A percentile compares a stretch with the other conserved stretches of the same genome.
phyloP scores from a whole-genome alignment of 2,888 invertebrate genomes.

The Elmis aenea region DNA sequence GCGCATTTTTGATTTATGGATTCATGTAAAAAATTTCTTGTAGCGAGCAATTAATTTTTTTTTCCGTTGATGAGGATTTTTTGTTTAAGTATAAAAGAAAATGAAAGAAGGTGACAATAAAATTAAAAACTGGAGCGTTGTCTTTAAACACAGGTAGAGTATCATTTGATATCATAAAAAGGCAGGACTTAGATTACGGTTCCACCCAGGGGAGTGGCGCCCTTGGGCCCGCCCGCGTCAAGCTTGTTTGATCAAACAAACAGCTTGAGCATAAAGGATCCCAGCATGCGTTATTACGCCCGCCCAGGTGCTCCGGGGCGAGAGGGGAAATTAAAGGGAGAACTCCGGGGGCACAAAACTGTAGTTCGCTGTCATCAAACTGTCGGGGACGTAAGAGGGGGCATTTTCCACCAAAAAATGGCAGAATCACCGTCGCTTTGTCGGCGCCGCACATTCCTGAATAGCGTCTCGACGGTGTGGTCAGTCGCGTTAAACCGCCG shows the following conservation, averaged over 20 bases:
- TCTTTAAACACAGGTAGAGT: conserved; percentile 28
- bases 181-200: conserved; percentile 17
- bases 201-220: conserved; percentile 22
- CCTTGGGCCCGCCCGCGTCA: conserved; percentile 16
- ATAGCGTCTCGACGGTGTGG: conserved; percentile 54
- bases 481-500: conserved; percentile 51
- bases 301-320: conserved; percentile 54
- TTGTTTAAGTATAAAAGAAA: too few relatives aligned
- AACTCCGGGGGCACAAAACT: conserved; percentile 36
- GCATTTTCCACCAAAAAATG: conserved; percentile 40
- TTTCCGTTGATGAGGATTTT: too few relatives aligned
- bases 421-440: conserved; percentile 33
- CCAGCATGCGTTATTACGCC: conserved; percentile 32
- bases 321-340: conserved; percentile 28
- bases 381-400: conserved; percentile 30
- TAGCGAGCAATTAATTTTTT: too few relatives aligned
- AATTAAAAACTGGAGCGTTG: conserved; percentile 26
- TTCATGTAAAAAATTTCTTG: too few relatives aligned
- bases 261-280: conserved; percentile 30
- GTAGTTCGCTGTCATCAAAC: conserved; percentile 41
- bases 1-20: too few relatives aligned
- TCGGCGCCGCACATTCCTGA: conserved; percentile 52
- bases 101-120: conserved; percentile 23
- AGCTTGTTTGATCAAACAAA: conserved; percentile 20
- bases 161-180: conserved; percentile 21